These are phyloP conservation scores for Argyra leucocephala DNA, from an alignment of 2,888 invertebrate genomes.

Conservation along the genomic window DNA sequence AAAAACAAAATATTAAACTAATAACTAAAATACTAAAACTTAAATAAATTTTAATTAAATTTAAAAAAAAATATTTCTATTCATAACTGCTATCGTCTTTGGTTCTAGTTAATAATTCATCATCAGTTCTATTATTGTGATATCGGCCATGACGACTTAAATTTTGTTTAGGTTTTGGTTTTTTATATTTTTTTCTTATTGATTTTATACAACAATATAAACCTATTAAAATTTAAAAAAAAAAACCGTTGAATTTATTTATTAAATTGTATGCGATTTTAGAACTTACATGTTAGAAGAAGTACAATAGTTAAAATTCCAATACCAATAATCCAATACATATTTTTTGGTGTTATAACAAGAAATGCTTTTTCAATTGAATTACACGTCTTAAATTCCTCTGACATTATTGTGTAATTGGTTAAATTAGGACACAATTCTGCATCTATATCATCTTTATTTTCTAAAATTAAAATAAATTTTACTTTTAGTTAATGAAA, in stretches of 20 bases:
- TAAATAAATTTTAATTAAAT: too few relatives aligned
- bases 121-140: slow-evolving; percentile 4
- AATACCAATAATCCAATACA: not conserved
- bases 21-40: too few relatives aligned
- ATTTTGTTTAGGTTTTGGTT: not conserved
- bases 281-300: not conserved
- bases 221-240: not conserved
- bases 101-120: not conserved
- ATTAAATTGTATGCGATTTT: too few relatives aligned
- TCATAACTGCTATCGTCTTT: slow-evolving; percentile 1
- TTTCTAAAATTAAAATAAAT: not conserved
- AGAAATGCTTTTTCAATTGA: not conserved
- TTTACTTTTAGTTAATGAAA: too few relatives aligned
- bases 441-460: not conserved
- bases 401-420: not conserved
- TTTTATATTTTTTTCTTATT: not conserved
- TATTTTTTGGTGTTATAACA: not conserved
- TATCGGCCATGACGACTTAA: not conserved
- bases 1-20: too few relatives aligned
- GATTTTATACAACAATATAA: not conserved
- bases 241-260: too few relatives aligned
- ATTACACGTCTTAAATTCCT: not conserved
- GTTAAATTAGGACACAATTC: slow-evolving; percentile 11
- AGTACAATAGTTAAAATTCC: not conserved
- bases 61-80: not conserved